Evolutionary conservation across 2,113 vertebrate species (phyloP).

Genomic region (Epinephelus cyanopodus): DNA sequence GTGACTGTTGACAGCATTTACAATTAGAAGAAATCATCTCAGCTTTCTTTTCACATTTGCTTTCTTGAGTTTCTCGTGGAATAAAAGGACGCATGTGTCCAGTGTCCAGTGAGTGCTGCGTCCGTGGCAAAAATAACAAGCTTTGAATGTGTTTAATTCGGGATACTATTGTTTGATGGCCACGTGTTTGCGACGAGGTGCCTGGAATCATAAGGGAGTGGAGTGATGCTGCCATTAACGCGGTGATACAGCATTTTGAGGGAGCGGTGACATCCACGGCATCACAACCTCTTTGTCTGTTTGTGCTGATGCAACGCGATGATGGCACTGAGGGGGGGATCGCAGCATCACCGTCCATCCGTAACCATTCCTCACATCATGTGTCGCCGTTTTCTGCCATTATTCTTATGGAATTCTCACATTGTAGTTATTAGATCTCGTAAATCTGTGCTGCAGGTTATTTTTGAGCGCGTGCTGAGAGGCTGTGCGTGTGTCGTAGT

Average conservation of each 20-base stretch:
- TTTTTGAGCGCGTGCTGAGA: neutral
- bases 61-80: neutral
- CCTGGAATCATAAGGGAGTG: neutral
- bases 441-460: neutral
- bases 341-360: conserved; percentile 38
- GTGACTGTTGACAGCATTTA: neutral
- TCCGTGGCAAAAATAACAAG: neutral
- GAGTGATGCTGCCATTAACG: conserved; percentile 61
- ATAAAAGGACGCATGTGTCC: neutral
- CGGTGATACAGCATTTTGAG: conserved; percentile 82
- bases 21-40: neutral
- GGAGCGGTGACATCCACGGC: conserved; percentile 51
- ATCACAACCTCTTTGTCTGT: conserved; percentile 78
- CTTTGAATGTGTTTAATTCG: neutral
- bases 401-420: neutral
- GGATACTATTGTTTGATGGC: conserved; percentile 19
- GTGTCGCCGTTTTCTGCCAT: neutral
- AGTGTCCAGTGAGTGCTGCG: neutral
- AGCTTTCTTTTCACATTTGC: neutral
- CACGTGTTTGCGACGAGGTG: conserved; percentile 24
- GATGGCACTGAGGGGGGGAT: conserved; percentile 30
- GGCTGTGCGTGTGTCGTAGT: neutral
- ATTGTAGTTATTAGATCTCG: neutral
- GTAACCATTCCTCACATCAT: neutral
- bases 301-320: conserved; percentile 70